Conservation (phyloP, 2,113 vertebrate genomes). For the Pelvicachromis taeniatus region DNA sequence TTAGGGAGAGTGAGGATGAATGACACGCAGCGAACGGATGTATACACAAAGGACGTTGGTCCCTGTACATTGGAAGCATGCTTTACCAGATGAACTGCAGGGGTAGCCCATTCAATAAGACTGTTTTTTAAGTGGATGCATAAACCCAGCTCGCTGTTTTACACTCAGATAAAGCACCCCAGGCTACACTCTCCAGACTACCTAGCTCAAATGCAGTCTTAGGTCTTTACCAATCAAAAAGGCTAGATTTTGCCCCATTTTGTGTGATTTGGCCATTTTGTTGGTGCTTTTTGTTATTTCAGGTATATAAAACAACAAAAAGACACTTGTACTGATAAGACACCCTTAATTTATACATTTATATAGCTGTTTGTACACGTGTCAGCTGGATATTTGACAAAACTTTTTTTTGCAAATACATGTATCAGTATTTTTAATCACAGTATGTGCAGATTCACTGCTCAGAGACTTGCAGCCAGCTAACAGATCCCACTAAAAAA, state of each 20-base stretch:
- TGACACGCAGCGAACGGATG: not conserved
- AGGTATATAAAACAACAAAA: not conserved
- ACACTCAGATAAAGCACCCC: not conserved
- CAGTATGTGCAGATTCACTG: not conserved
- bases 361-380: not conserved
- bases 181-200: not conserved
- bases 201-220: not conserved
- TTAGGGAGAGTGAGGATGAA: not conserved
- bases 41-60: not conserved
- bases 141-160: not conserved
- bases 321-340: not conserved
- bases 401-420: not conserved
- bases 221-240: not conserved
- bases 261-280: not conserved
- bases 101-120: not conserved
- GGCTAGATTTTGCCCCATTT: rapidly evolving
- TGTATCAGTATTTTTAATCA: not conserved
- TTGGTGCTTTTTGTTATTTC: not conserved
- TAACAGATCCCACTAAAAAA: not conserved
- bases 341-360: not conserved
- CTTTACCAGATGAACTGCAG: not conserved
- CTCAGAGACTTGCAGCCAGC: not conserved
- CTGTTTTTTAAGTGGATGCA: not conserved
- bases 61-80: not conserved
- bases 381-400: not conserved